phyloP scores from a whole-genome alignment of 2,113 vertebrate genomes.

The Oceanodroma tethys region DNA sequence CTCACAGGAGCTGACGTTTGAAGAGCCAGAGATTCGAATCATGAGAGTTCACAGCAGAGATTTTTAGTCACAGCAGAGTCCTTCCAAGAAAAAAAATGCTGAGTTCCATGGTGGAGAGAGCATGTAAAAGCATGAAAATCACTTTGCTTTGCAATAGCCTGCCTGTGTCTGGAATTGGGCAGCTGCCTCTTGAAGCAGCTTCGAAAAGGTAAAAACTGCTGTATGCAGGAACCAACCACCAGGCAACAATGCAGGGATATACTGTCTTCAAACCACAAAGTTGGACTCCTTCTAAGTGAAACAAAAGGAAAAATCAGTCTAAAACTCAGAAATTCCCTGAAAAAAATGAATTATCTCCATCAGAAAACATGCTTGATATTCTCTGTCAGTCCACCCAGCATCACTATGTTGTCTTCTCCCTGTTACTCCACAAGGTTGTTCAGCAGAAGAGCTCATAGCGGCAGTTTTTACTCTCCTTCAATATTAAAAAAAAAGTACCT shows the following conservation, averaged over 20 bases:
- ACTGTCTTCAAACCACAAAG: background rate
- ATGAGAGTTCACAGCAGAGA: background rate
- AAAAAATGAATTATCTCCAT: background rate
- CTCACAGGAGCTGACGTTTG: background rate
- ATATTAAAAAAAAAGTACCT: background rate
- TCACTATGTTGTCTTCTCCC: background rate
- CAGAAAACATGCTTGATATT: background rate
- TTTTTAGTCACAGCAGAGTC: background rate
- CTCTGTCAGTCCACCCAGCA: background rate
- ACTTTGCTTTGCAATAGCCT: background rate
- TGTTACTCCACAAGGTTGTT: background rate
- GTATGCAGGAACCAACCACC: background rate
- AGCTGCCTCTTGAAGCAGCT: background rate
- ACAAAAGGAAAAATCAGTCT: background rate
- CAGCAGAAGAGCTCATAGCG: background rate
- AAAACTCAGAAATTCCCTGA: background rate
- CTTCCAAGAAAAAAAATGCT: background rate
- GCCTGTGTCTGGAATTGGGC: background rate
- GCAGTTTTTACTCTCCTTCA: background rate
- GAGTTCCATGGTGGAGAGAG: background rate
- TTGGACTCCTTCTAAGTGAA: background rate
- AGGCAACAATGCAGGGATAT: background rate
- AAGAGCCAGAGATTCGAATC: background rate
- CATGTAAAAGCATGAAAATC: slow-evolving; percentile 1
- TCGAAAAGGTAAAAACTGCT: background rate